A percentile compares a stretch with the other conserved stretches of the same genome.
These are phyloP conservation scores for Oophaga sylvatica DNA, from an alignment of 2,797 vertebrate species.

Conservation along the genomic window DNA sequence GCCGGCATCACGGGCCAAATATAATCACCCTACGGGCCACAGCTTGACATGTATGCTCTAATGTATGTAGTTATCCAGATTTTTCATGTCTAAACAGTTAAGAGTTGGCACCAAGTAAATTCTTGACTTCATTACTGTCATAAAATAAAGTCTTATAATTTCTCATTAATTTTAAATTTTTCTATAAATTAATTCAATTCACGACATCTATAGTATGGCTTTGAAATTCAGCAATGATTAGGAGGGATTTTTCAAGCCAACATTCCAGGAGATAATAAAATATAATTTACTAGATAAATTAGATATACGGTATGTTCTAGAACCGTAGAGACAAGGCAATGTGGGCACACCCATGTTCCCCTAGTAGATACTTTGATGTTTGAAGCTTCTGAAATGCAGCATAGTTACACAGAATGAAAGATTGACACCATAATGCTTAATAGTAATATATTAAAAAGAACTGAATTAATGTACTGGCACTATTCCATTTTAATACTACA, in stretches of 20 bases:
- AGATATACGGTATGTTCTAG: not conserved
- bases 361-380: slow-evolving; percentile 29
- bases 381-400: not conserved
- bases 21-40: too few species aligned
- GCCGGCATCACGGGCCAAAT: too few species aligned
- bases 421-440: not conserved
- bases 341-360: slow-evolving; percentile 20
- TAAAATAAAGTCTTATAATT: not conserved
- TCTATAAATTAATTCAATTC: not conserved
- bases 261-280: slow-evolving; percentile 6
- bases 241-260: not conserved
- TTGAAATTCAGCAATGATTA: slow-evolving; percentile 10
- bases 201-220: not conserved
- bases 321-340: slow-evolving; percentile 22
- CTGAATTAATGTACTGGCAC: not conserved
- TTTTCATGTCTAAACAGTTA: not conserved
- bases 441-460: not conserved
- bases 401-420: not conserved
- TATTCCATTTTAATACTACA: slow-evolving; percentile 1
- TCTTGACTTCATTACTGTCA: not conserved
- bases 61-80: not conserved
- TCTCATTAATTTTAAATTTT: not conserved
- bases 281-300: slow-evolving; percentile 10
- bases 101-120: not conserved
- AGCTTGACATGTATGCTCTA: too few species aligned